Evolutionary conservation across 1,140 invertebrate species (phyloP).

Genomic region (Nephila pilipes): DNA sequence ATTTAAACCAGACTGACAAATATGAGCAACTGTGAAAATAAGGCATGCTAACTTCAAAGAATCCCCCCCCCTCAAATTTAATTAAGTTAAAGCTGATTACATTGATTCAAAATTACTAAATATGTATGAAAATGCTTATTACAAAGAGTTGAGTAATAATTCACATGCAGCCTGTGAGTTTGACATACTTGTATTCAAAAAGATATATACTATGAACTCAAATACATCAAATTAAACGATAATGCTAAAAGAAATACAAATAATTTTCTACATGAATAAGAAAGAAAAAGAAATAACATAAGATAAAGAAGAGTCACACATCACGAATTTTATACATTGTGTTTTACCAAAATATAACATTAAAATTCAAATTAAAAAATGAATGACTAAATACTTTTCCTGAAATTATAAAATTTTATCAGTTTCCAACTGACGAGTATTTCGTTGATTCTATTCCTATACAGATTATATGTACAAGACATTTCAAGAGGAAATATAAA

Average conservation of each 20-base stretch:
- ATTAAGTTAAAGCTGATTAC: too few relatives aligned
- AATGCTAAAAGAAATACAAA: slow-evolving; percentile 3
- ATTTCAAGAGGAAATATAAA: slow-evolving; percentile 64
- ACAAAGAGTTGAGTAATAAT: too few relatives aligned
- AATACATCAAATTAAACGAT: slow-evolving; percentile 24
- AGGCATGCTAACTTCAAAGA: too few relatives aligned
- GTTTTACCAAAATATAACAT: slow-evolving; percentile 38
- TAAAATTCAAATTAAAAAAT: slow-evolving; percentile 37
- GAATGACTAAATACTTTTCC: slow-evolving; percentile 55
- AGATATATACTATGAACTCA: background rate
- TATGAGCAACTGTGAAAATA: too few relatives aligned
- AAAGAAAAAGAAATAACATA: background rate
- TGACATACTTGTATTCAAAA: too few relatives aligned
- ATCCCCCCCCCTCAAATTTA: too few relatives aligned
- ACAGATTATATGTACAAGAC: slow-evolving; percentile 70
- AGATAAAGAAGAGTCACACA: background rate
- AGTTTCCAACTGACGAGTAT: slow-evolving; percentile 60
- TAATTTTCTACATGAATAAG: background rate
- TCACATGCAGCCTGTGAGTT: too few relatives aligned
- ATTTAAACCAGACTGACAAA: too few relatives aligned
- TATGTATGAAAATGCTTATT: too few relatives aligned
- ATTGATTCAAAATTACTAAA: too few relatives aligned
- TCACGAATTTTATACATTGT: slow-evolving; percentile 28
- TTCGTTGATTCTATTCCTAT: slow-evolving; percentile 64
- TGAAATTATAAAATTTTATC: slow-evolving; percentile 37